phyloP scores from a whole-genome alignment of 2,888 invertebrate species.

The Eulithis testata region DNA sequence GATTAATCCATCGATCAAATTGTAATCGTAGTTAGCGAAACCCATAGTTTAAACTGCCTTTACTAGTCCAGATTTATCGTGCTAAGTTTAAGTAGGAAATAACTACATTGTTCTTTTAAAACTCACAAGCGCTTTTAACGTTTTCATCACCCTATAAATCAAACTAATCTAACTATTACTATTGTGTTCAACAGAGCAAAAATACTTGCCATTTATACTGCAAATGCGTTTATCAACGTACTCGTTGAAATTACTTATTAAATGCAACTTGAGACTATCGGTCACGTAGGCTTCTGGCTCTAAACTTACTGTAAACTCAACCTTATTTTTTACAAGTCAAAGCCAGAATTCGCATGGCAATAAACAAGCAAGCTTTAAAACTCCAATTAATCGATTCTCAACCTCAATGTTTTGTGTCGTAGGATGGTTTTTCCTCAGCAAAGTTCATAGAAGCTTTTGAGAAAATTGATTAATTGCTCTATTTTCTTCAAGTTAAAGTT shows the following conservation, averaged over 20 bases:
- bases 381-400: constrained; percentile 9
- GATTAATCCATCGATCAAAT: no score
- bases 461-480: constrained; percentile 7
- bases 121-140: constrained; percentile 9
- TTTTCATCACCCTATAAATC: constrained; percentile 38
- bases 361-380: neutral
- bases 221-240: constrained; percentile 37
- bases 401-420: neutral
- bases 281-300: constrained; percentile 40
- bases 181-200: constrained; percentile 42
- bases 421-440: constrained; percentile 6
- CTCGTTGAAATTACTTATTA: constrained; percentile 41
- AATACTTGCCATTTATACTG: constrained; percentile 22
- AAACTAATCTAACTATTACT: constrained; percentile 22
- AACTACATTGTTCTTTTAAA: neutral
- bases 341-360: neutral
- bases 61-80: no score
- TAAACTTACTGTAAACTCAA: constrained; percentile 9
- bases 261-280: constrained; percentile 44
- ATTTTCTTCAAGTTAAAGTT: constrained; percentile 11
- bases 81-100: no score
- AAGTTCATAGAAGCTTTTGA: neutral
- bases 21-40: no score
- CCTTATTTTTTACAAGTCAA: neutral
- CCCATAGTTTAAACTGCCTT: no score